Percentiles rank a stretch among this genome's conserved stretches.
phyloP scores from a whole-genome alignment of 2,113 vertebrate species.

The Lipophrys pholis region DNA sequence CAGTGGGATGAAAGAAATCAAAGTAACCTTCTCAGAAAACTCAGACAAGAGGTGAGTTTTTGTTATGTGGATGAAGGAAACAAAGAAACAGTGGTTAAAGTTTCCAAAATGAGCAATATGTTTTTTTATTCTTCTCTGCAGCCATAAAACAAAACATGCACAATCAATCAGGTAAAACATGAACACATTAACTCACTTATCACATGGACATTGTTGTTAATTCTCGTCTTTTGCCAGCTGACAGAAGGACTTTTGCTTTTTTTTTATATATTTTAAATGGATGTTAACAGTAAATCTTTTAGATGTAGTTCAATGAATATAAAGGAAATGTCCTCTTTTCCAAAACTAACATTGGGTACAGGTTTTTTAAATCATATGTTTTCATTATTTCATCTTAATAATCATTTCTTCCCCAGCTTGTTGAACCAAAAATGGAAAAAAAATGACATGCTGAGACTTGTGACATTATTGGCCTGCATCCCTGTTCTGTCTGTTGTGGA shows the following conservation, averaged over 20 bases:
- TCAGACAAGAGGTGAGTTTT: constrained; percentile 60
- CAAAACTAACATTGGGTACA: no score
- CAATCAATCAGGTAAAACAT: constrained; percentile 63
- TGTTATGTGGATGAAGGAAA: constrained; percentile 2
- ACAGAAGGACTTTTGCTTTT: constrained; percentile 23
- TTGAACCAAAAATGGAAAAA: constrained; percentile 71
- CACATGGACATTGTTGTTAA: not conserved
- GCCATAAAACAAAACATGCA: constrained; percentile 23
- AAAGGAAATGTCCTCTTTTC: no score
- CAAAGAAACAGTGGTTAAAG: constrained; percentile 7
- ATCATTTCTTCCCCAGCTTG: constrained; percentile 53
- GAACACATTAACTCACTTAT: not conserved
- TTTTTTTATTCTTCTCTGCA: constrained; percentile 7
- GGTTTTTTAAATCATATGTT: not conserved
- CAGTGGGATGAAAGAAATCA: constrained; percentile 73
- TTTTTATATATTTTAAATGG: constrained; percentile 1
- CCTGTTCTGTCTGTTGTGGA: constrained; percentile 66
- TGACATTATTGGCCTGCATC: constrained; percentile 53
- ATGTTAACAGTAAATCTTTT: not conserved
- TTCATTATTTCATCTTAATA: not conserved
- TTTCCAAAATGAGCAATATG: not conserved
- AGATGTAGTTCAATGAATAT: no score
- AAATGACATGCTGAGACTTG: constrained; percentile 61
- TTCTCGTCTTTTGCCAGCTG: constrained; percentile 9
- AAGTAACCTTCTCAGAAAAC: constrained; percentile 57